A percentile compares a stretch with the other conserved stretches of the same genome.
Evolutionary conservation across 2,888 invertebrate genomes (phyloP).

Genomic region (Marronus borbonicus): DNA sequence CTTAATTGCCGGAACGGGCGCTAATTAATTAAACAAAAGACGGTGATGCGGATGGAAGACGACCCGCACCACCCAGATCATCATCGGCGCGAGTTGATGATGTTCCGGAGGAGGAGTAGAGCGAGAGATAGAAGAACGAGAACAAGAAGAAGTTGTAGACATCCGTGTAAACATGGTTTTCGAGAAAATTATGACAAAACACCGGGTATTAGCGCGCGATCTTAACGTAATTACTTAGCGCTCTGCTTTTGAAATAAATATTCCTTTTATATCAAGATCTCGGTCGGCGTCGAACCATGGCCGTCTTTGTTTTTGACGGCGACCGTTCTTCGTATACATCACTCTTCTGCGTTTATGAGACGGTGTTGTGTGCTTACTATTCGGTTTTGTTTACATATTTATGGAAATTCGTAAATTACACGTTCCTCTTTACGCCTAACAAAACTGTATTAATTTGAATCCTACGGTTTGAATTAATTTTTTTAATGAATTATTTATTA

Average conservation of each 20-base stretch:
- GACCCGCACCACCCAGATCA: conserved; percentile 12
- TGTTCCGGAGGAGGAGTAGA: conserved; percentile 15
- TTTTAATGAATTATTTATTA: conserved; percentile 37
- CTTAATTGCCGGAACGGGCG: conserved; percentile 67
- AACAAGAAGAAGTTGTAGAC: conserved; percentile 57
- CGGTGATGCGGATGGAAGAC: conserved; percentile 45
- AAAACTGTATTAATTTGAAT: conserved; percentile 41
- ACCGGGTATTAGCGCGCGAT: conserved; percentile 61
- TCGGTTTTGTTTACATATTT: conserved; percentile 46
- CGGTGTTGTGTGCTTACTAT: background rate
- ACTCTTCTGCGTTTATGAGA: background rate
- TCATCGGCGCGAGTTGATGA: conserved; percentile 9
- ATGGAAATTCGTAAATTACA: conserved; percentile 48
- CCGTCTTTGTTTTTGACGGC: conserved; percentile 49
- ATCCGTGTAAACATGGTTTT: conserved; percentile 63
- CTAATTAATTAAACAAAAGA: conserved; percentile 69
- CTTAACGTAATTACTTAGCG: conserved; percentile 62
- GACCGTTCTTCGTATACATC: conserved; percentile 14
- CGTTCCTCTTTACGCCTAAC: conserved; percentile 11
- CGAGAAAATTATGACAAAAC: conserved; percentile 67
- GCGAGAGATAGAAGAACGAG: background rate
- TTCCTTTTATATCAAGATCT: conserved; percentile 58
- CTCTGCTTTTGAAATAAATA: conserved; percentile 58
- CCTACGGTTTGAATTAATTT: background rate
- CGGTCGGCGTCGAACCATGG: conserved; percentile 59